Conservation (phyloP, 1,140 invertebrate species). For the Caerostris darwini region DNA sequence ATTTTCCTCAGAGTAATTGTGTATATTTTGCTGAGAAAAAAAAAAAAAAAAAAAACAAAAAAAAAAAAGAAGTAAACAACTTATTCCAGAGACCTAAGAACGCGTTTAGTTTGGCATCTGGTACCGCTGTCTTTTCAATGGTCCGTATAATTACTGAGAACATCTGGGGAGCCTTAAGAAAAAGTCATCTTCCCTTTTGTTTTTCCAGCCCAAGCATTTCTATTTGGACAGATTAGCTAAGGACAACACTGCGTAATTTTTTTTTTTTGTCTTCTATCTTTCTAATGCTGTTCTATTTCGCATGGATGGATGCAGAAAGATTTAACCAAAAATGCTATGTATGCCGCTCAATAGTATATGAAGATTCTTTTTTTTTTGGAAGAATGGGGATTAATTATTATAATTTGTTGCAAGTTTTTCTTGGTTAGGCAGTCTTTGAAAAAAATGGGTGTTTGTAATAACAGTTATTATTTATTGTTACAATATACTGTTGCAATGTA, state of each 20-base stretch:
- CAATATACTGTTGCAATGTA: no score
- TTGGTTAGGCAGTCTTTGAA: no score
- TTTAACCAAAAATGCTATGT: background rate
- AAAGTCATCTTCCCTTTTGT: constrained; percentile 19
- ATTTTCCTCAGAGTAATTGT: background rate
- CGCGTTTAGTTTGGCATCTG: constrained; percentile 39
- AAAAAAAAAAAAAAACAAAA: background rate
- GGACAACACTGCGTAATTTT: constrained; percentile 8
- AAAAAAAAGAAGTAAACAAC: constrained; percentile 36
- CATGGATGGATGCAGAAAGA: background rate
- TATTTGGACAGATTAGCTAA: constrained; percentile 35
- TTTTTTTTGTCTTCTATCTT: background rate
- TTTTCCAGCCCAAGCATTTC: background rate
- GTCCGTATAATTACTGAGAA: constrained; percentile 59
- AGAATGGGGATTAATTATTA: no score
- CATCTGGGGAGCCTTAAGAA: constrained; percentile 53
- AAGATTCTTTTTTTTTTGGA: no score
- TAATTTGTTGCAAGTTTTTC: no score
- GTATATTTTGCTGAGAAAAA: background rate
- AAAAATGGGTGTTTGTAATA: no score
- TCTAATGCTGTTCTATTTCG: background rate
- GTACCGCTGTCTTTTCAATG: constrained; percentile 59
- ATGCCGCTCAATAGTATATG: no score
- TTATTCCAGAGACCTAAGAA: constrained; percentile 5
- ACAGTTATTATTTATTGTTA: no score